Evolutionary conservation across 2,797 vertebrate species (phyloP), one percentile per base, ranked within the genome.

Genomic region (Melanotaenia boesemani): DNA sequence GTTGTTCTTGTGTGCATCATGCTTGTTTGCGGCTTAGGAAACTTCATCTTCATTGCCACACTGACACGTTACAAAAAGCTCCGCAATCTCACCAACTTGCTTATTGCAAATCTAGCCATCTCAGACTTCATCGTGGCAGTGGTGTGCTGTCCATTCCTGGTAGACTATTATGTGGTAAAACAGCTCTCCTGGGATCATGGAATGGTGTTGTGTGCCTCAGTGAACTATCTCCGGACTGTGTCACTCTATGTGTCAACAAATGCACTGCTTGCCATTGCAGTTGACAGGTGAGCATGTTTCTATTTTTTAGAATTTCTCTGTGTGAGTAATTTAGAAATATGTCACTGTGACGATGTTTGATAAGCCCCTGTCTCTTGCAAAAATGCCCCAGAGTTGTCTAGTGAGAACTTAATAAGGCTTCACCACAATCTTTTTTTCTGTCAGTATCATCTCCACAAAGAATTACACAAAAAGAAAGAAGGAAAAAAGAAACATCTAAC

Each of bases 191-290:
- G 98, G 98, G 92, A 96, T 76, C 97, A 99, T 0, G 98, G 98
- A 39, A 92, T 97, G 0, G 46, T 96, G 80, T 93, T 99, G 39
- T 99, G 98, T 1, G 95, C 96, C 61, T 96, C 97, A 0, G 93
- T 99, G 81, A 99, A 98, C 92, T 99, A 99, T 82, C 94, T 99
- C 15, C 92, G 95, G n/a, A 98, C 97, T 0, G 95, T 96, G 70
- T 99, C 98, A 0, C 95, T 99, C 58, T 98, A 98, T 0, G 98
- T 99, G 70, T 99, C 98, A 6, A 99, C 98, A 30, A 99, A 99
- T 0, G 96, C 97, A 0, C 93, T 99, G 83, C 94, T 99, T 67
- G 98, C 98, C 65, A 99, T 99, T 28, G 97, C 98, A 37, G 92
- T 97, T 5, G 98, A 99, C 94, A 97, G 98, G 98, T 99, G 91